Evolutionary conservation across 1,140 invertebrate genomes (phyloP).

Genomic region (Rhopalosiphum maidis): DNA sequence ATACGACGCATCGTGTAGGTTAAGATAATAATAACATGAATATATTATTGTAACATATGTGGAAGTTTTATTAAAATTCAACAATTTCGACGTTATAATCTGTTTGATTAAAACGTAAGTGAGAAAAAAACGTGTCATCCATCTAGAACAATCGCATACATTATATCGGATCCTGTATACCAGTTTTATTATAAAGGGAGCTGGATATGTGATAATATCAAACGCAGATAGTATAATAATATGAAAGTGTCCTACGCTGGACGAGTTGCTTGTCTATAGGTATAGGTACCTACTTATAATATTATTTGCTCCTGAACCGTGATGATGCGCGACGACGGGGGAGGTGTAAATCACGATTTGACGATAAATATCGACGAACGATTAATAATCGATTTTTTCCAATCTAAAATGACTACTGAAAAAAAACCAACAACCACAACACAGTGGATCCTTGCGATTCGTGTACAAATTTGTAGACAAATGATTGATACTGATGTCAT

Average conservation of each 20-base stretch:
- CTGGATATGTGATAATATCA: not conserved
- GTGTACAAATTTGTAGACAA: not conserved
- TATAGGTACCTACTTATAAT: not conserved
- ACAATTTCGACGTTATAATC: not conserved
- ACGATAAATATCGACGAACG: not conserved
- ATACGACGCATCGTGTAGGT: not conserved
- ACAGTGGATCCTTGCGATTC: not conserved
- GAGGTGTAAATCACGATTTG: constrained; percentile 24
- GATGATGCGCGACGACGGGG: not conserved
- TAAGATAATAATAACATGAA: constrained; percentile 8
- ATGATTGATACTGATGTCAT: not conserved
- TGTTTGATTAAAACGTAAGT: not conserved
- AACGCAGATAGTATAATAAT: not conserved
- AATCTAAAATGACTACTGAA: not conserved
- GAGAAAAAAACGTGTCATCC: not conserved
- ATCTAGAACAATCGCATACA: not conserved
- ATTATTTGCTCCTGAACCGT: not conserved
- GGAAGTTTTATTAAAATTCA: not conserved
- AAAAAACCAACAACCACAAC: not conserved
- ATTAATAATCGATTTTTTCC: constrained; percentile 11
- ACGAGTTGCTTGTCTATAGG: not conserved
- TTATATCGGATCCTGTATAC: not conserved
- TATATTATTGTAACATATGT: not conserved
- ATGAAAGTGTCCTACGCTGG: constrained; percentile 14
- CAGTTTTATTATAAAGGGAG: not conserved